phyloP scores from a whole-genome alignment of 2,113 vertebrate genomes.

The Promerops cafer region DNA sequence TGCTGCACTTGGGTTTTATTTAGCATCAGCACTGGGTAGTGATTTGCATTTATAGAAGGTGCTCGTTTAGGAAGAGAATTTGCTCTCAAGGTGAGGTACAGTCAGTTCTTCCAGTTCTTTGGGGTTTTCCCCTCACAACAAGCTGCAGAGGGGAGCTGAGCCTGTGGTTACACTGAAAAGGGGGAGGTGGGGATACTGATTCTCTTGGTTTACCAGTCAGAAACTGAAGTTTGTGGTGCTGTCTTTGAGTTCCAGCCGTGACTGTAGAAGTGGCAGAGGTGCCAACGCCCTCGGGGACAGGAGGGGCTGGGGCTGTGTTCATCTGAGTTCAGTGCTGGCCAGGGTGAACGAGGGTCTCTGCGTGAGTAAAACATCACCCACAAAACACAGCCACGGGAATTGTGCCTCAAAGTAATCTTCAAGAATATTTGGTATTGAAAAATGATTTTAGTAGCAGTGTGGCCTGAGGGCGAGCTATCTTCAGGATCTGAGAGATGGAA shows the following conservation, averaged over 20 bases:
- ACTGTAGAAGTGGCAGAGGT: rapidly evolving
- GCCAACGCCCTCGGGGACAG: neutral
- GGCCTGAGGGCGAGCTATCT: neutral
- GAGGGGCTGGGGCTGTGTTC: neutral
- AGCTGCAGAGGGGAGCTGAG: neutral
- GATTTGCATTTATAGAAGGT: neutral
- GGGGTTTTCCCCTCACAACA: neutral
- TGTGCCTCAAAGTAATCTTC: rapidly evolving
- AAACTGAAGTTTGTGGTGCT: neutral
- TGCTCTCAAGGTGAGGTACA: neutral
- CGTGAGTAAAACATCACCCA: rapidly evolving
- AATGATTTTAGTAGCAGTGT: rapidly evolving
- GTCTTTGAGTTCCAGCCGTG: neutral
- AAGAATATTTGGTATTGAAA: neutral
- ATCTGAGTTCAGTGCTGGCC: neutral
- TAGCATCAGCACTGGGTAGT: neutral
- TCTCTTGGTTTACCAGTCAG: neutral
- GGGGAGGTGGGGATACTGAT: neutral
- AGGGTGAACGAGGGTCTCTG: neutral
- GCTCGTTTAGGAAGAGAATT: neutral
- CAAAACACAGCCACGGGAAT: rapidly evolving
- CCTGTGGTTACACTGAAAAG: neutral
- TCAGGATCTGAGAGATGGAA: neutral
- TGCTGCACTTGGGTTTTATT: neutral
- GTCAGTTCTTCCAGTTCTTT: neutral